Evolutionary conservation across 2,797 vertebrate species (phyloP).

Genomic region (Gallirallus australis): DNA sequence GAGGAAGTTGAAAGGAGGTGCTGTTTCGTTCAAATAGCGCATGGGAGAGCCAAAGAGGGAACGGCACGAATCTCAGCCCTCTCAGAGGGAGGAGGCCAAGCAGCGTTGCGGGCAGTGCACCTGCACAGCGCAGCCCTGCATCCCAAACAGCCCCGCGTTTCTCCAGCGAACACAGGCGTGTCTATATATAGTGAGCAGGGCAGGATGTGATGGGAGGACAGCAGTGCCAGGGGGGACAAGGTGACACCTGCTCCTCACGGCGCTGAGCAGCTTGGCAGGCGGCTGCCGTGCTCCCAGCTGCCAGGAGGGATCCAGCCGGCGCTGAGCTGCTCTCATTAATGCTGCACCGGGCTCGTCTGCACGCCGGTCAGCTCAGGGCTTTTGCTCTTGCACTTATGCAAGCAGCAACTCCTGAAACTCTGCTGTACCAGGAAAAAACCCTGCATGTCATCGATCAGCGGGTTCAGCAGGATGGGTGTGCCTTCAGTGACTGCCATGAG

Average conservation of each 20-base stretch:
- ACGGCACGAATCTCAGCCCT: not conserved
- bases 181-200: rapidly evolving
- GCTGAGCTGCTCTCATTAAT: not conserved
- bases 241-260: not conserved
- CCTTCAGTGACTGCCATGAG: not conserved
- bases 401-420: not conserved
- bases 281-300: not conserved
- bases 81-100: not conserved
- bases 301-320: not conserved
- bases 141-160: not conserved
- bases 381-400: not conserved
- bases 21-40: not conserved
- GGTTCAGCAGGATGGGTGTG: not conserved
- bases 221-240: not conserved
- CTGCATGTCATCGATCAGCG: not conserved
- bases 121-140: rapidly evolving
- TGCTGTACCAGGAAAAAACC: not conserved
- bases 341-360: not conserved
- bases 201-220: not conserved
- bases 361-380: not conserved
- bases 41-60: not conserved
- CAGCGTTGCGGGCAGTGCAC: rapidly evolving
- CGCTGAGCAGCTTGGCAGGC: not conserved
- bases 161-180: not conserved
- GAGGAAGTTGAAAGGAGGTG: not conserved